Conservation (phyloP, 1,140 invertebrate genomes). For the Brachionus asplanchnoidis region DNA sequence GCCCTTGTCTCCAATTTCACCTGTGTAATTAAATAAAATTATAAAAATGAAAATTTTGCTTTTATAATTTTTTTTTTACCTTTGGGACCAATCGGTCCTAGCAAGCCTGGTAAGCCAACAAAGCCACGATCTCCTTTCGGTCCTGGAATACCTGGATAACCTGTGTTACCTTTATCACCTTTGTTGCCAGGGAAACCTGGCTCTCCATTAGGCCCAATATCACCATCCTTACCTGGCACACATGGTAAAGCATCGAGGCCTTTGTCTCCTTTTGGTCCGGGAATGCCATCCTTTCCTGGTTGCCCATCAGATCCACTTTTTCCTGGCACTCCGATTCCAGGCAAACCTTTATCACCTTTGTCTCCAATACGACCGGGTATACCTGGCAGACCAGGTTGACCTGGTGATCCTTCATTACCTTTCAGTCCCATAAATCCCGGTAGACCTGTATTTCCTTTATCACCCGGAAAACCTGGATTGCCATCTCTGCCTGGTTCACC, state of each 20-base stretch:
- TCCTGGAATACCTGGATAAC: constrained; percentile 4
- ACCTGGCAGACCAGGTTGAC: constrained; percentile 44
- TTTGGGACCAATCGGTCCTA: background rate
- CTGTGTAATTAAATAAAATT: background rate
- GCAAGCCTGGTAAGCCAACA: background rate
- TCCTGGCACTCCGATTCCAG: constrained; percentile 21
- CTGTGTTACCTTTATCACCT: constrained; percentile 10
- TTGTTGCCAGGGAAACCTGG: constrained; percentile 32
- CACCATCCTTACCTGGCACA: background rate
- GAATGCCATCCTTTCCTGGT: background rate
- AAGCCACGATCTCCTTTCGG: constrained; percentile 49
- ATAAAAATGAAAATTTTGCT: background rate
- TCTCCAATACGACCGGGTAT: background rate
- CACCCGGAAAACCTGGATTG: constrained; percentile 44
- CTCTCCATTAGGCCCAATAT: constrained; percentile 40
- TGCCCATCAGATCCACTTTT: background rate
- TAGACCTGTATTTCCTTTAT: constrained; percentile 48
- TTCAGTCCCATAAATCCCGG: constrained; percentile 62
- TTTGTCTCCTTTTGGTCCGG: constrained; percentile 26
- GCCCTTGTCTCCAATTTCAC: background rate
- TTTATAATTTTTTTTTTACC: background rate
- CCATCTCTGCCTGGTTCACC: constrained; percentile 41
- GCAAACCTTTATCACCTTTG: constrained; percentile 8
- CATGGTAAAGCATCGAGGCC: constrained; percentile 19
- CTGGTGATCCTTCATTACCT: background rate